These are phyloP conservation scores for Eulithis prunata DNA, from an alignment of 2,888 invertebrate genomes.

Conservation along the genomic window DNA sequence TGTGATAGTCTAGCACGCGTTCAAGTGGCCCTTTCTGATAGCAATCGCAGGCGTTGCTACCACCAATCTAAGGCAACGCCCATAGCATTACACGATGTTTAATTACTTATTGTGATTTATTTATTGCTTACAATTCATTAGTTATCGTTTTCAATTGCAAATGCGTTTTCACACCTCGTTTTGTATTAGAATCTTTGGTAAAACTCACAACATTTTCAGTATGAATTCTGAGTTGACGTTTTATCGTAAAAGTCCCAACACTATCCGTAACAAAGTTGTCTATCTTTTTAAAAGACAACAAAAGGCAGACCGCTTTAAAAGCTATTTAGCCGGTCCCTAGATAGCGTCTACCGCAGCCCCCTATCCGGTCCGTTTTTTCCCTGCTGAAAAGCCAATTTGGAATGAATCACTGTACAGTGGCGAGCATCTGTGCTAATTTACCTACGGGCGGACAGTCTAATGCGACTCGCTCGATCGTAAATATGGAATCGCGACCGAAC, in stretches of 20 bases:
- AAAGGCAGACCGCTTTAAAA: constrained; percentile 71
- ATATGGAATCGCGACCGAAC: constrained; percentile 81
- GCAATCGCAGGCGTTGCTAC: constrained; percentile 73
- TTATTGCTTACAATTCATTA: constrained; percentile 55
- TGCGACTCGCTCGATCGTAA: constrained; percentile 81
- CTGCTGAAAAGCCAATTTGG: constrained; percentile 83
- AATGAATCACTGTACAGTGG: constrained; percentile 83
- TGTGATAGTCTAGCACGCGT: constrained; percentile 65
- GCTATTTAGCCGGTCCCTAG: constrained; percentile 76
- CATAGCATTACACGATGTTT: constrained; percentile 68
- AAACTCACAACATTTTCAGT: too few species aligned
- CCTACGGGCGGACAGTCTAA: constrained; percentile 84
- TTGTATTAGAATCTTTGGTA: constrained; percentile 7
- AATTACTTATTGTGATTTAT: constrained; percentile 69
- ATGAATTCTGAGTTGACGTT: neutral
- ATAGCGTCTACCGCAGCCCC: constrained; percentile 71
- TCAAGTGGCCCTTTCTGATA: constrained; percentile 70
- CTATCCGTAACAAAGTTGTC: constrained; percentile 23
- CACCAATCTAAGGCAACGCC: constrained; percentile 63
- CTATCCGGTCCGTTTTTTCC: constrained; percentile 61
- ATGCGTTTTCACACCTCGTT: constrained; percentile 38
- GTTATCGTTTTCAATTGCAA: constrained; percentile 33
- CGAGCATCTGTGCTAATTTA: constrained; percentile 85
- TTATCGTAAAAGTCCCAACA: constrained; percentile 13
- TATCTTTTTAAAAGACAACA: constrained; percentile 36